Percentiles rank a stretch among this genome's conserved stretches.
These are phyloP conservation scores for Shinisaurus crocodilurus DNA, from an alignment of 2,113 vertebrate species.

Conservation along the genomic window DNA sequence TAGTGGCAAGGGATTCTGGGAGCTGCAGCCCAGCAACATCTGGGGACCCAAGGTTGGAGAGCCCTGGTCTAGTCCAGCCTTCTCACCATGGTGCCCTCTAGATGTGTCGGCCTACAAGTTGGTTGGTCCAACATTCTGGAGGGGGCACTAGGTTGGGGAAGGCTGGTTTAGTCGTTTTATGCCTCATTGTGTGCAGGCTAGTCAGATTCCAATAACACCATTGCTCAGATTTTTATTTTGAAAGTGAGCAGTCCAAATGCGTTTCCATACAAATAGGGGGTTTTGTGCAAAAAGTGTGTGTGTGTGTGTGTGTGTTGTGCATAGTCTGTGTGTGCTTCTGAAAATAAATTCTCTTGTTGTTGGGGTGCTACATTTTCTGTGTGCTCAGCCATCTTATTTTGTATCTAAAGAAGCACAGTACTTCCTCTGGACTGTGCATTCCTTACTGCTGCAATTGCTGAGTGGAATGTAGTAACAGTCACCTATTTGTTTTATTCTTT, in stretches of 20 bases:
- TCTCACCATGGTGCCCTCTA: no score
- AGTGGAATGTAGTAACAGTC: neutral
- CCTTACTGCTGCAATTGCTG: neutral
- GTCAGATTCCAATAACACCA: conserved; percentile 7
- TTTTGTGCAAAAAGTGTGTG: neutral
- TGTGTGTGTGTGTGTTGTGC: neutral
- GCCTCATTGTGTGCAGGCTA: neutral
- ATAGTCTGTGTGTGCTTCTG: neutral
- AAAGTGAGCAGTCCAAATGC: neutral
- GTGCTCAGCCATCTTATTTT: neutral
- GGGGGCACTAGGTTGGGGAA: no score
- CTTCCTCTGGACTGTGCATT: neutral
- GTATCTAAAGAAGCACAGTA: neutral
- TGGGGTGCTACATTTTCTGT: neutral
- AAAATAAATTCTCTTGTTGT: neutral
- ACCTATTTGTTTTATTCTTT: neutral
- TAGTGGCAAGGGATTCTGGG: no score
- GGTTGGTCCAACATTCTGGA: no score
- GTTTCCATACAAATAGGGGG: neutral
- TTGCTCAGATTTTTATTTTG: neutral
- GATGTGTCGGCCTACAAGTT: no score
- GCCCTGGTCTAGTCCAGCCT: no score
- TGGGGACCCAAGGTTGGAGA: no score
- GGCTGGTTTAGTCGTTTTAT: neutral
- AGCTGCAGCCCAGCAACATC: no score